These are phyloP conservation scores for Orchesellides sinensis DNA, from an alignment of 2,888 invertebrate species.

Conservation along the genomic window DNA sequence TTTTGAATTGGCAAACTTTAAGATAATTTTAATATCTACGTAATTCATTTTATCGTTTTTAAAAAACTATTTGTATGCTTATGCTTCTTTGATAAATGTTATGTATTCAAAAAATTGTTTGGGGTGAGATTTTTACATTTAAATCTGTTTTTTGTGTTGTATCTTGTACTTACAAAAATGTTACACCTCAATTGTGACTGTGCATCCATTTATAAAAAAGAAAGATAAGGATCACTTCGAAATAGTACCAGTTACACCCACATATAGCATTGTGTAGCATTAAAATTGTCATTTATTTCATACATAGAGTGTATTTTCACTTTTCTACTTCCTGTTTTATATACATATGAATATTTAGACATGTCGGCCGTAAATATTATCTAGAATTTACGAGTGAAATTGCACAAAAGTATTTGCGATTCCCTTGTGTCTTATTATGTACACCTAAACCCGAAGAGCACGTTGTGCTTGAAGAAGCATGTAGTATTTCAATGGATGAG, in stretches of 20 bases:
- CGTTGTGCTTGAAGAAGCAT: not conserved
- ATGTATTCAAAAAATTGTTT: not conserved
- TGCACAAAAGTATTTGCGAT: slow-evolving; percentile 28
- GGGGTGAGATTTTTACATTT: not conserved
- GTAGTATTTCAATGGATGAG: not conserved
- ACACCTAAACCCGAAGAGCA: not conserved
- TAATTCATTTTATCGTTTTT: too few relatives aligned
- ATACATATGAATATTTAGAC: not conserved
- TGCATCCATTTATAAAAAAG: not conserved
- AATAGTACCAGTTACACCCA: slow-evolving; percentile 40
- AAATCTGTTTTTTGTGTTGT: not conserved
- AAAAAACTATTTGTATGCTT: too few relatives aligned
- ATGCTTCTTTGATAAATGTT: too few relatives aligned
- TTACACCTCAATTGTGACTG: not conserved
- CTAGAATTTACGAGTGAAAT: slow-evolving; percentile 1
- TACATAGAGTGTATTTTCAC: not conserved
- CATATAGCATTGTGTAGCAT: slow-evolving; percentile 40
- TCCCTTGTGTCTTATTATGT: slow-evolving; percentile 11
- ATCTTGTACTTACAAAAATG: not conserved
- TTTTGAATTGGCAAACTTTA: too few relatives aligned
- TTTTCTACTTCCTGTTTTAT: not conserved
- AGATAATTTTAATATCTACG: too few relatives aligned
- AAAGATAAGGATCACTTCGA: slow-evolving; percentile 37
- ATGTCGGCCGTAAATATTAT: too few relatives aligned
- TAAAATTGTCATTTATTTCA: slow-evolving; percentile 44